Evolutionary conservation across 1,140 invertebrate genomes (phyloP).

Genomic region (Tetragonula clypearis): DNA sequence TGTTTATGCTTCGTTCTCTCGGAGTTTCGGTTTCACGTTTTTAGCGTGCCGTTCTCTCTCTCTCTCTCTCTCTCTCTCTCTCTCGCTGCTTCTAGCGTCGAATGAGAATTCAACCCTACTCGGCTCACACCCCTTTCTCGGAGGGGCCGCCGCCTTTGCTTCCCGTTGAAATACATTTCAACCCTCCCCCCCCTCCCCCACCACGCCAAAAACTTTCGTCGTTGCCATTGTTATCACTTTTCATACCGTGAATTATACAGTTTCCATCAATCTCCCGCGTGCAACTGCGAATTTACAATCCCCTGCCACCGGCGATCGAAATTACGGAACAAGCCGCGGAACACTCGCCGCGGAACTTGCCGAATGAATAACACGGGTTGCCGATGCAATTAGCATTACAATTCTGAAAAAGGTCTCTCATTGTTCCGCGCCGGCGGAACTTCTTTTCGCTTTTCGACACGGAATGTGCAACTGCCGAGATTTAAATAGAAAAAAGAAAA

Average conservation of each 20-base stretch:
- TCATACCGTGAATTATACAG: neutral
- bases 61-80: too few relatives aligned
- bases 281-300: neutral
- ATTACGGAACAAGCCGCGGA: neutral
- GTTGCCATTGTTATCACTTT: neutral
- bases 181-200: too few relatives aligned
- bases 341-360: neutral
- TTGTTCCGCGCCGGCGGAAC: too few relatives aligned
- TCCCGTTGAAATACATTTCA: neutral
- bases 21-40: too few relatives aligned
- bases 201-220: neutral
- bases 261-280: slow-evolving; percentile 6
- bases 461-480: too few relatives aligned
- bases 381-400: neutral
- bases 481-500: neutral
- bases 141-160: neutral
- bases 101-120: slow-evolving; percentile 3
- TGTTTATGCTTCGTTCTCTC: too few relatives aligned
- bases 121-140: neutral
- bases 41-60: too few relatives aligned
- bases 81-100: neutral
- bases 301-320: neutral
- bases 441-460: too few relatives aligned
- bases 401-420: neutral
- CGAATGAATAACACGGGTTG: neutral